Conservation (phyloP, 2,888 invertebrate species). For the Rhamphomyia laevipes region DNA sequence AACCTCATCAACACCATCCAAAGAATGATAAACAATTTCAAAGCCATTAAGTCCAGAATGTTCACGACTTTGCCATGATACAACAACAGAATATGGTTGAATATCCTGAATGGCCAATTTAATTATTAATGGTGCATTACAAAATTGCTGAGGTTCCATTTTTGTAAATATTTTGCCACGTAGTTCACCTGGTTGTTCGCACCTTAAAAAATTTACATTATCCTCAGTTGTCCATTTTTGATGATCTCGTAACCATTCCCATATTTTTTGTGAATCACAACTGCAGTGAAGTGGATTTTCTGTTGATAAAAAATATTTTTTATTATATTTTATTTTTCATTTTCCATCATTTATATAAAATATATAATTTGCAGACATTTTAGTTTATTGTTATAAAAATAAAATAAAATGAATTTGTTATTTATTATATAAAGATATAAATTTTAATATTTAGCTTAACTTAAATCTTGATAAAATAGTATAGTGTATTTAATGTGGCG, state of each 20-base stretch:
- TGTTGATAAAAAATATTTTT: constrained; percentile 33
- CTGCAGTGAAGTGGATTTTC: constrained; percentile 84
- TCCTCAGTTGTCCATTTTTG: constrained; percentile 46
- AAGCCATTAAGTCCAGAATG: constrained; percentile 74
- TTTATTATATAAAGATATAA: no score
- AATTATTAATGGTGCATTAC: constrained; percentile 70
- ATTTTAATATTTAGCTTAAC: no score
- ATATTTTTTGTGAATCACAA: constrained; percentile 80
- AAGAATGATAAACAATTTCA: constrained; percentile 70
- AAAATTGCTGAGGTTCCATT: constrained; percentile 65
- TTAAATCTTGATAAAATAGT: no score
- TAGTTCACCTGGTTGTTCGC: constrained; percentile 73
- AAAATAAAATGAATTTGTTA: no score
- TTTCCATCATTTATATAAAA: no score
- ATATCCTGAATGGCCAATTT: constrained; percentile 80
- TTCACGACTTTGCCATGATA: constrained; percentile 83
- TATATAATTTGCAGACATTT: background rate
- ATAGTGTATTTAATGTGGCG: no score
- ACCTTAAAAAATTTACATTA: constrained; percentile 48
- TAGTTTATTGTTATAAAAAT: background rate
- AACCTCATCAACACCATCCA: constrained; percentile 49
- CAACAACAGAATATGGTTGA: constrained; percentile 73
- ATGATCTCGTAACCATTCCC: constrained; percentile 87
- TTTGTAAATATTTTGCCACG: constrained; percentile 64
- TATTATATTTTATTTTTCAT: background rate